Evolutionary conservation across 2,888 invertebrate species (phyloP).

Genomic region (Napeogenes inachia): DNA sequence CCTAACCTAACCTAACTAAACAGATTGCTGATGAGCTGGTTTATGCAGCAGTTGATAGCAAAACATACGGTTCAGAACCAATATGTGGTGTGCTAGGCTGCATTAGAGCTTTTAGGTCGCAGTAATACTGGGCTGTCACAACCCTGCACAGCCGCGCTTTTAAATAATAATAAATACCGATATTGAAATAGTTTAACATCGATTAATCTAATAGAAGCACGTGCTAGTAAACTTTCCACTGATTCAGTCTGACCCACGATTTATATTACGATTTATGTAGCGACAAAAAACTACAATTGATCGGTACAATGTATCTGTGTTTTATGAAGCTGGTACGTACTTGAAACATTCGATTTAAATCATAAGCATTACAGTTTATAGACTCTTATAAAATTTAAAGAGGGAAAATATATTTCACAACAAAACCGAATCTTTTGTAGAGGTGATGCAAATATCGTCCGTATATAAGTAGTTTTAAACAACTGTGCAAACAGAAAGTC

Average conservation of each 20-base stretch:
- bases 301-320: background rate
- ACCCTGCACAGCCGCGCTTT: too few species aligned
- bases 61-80: too few species aligned
- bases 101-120: too few species aligned
- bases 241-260: background rate
- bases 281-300: slow-evolving; percentile 3
- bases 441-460: background rate
- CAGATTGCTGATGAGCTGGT: too few species aligned
- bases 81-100: too few species aligned
- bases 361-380: background rate
- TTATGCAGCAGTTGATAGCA: too few species aligned
- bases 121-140: too few species aligned
- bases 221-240: slow-evolving; percentile 25
- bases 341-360: background rate
- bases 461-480: slow-evolving; percentile 13
- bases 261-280: background rate
- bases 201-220: slow-evolving; percentile 14
- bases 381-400: too few species aligned
- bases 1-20: too few species aligned
- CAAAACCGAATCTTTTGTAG: background rate
- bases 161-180: too few species aligned
- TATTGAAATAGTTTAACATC: background rate
- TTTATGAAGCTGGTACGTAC: background rate
- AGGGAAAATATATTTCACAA: background rate
- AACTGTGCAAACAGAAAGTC: slow-evolving; percentile 31